Percentiles rank a stretch among this genome's conserved stretches.
These are phyloP conservation scores for Hydrotaea diabolus DNA, from an alignment of 2,888 invertebrate genomes.

Conservation along the genomic window DNA sequence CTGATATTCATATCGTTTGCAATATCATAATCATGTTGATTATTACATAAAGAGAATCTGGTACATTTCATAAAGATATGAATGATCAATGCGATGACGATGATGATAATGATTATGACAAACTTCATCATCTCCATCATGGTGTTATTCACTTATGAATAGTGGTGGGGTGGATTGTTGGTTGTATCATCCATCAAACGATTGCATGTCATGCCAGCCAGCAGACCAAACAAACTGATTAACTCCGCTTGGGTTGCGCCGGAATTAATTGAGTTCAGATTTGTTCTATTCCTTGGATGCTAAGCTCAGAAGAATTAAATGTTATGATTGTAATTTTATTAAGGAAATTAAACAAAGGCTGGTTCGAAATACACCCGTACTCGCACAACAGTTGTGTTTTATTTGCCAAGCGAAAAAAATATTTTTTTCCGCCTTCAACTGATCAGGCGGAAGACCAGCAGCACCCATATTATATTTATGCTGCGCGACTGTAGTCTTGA, in stretches of 20 bases:
- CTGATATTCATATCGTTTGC: neutral
- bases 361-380: no score
- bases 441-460: no score
- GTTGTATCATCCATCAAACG: no score
- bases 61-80: no score
- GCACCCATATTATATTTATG: no score
- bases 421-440: no score
- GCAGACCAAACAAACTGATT: conserved; percentile 21
- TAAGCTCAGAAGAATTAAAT: neutral
- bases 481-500: no score
- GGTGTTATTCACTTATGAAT: conserved; percentile 29
- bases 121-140: conserved; percentile 33
- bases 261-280: conserved; percentile 58
- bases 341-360: neutral
- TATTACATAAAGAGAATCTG: conserved; percentile 13
- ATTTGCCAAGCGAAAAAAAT: no score
- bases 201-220: conserved; percentile 7
- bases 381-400: no score
- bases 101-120: neutral
- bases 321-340: neutral
- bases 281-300: neutral
- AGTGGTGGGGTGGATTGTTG: conserved; percentile 34
- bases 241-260: conserved; percentile 55
- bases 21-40: neutral
- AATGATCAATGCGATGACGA: neutral